Conservation (phyloP, 2,113 vertebrate genomes). For the Burhinus oedicnemus region DNA sequence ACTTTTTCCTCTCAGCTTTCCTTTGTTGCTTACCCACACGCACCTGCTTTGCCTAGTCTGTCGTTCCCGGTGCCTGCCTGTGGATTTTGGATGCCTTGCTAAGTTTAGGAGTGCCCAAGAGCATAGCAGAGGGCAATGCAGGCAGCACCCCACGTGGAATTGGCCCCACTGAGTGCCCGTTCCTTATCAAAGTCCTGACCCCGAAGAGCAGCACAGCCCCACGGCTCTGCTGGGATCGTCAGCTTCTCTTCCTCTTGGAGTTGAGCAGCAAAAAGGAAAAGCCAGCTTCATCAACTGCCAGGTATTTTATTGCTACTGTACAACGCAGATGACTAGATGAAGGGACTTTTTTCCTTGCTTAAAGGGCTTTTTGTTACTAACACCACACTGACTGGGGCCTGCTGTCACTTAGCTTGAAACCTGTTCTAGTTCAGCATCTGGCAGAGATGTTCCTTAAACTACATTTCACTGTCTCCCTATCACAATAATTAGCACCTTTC, state of each 20-base stretch:
- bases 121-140: accelerated
- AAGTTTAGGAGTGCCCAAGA: not conserved
- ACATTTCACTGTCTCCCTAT: not conserved
- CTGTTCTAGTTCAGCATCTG: not conserved
- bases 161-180: accelerated
- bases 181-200: not conserved
- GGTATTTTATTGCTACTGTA: not conserved
- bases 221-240: not conserved
- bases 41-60: not conserved
- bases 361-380: not conserved
- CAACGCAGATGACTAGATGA: not conserved
- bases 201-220: not conserved
- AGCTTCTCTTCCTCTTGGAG: not conserved
- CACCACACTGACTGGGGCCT: not conserved
- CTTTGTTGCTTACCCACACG: not conserved
- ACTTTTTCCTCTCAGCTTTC: not conserved
- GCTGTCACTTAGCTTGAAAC: not conserved
- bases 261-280: not conserved
- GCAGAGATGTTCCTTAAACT: not conserved
- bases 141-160: not conserved
- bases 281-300: not conserved
- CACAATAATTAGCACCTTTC: not conserved
- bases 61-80: not conserved
- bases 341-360: not conserved
- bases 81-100: not conserved